Evolutionary conservation across 2,888 invertebrate genomes (phyloP).

Genomic region (Carcina quercana): DNA sequence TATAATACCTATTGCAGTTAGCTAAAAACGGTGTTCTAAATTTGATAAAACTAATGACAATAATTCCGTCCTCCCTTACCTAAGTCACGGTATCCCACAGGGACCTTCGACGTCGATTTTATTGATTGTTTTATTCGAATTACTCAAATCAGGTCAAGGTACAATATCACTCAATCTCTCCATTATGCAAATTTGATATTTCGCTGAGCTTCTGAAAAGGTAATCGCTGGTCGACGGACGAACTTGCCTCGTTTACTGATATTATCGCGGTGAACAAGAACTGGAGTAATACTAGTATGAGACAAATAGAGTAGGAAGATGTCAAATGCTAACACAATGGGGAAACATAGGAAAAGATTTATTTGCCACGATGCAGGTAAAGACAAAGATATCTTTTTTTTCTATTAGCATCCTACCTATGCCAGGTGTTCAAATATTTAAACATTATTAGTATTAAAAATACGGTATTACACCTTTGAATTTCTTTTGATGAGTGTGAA

Average conservation of each 20-base stretch:
- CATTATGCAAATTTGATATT: constrained; percentile 14
- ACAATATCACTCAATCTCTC: constrained; percentile 12
- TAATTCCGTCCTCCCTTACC: constrained; percentile 8
- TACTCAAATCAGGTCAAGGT: constrained; percentile 21
- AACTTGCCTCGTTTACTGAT: constrained; percentile 9
- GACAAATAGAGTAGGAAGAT: too few species aligned
- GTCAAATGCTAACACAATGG: too few species aligned
- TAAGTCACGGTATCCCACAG: constrained; percentile 7
- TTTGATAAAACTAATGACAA: neutral
- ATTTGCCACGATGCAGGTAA: too few species aligned
- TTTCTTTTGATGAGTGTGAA: too few species aligned
- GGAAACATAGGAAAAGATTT: too few species aligned
- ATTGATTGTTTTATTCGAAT: constrained; percentile 18
- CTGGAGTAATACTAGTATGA: too few species aligned
- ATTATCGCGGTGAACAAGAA: neutral
- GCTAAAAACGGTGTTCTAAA: neutral
- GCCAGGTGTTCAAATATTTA: too few species aligned
- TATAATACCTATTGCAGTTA: too few species aligned
- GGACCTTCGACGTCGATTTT: constrained; percentile 5
- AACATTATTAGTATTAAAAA: too few species aligned
- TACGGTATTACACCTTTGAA: too few species aligned
- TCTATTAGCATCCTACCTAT: too few species aligned
- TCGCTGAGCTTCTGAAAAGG: constrained; percentile 1
- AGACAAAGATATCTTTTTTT: too few species aligned
- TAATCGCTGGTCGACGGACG: constrained; percentile 5